Evolutionary conservation across 2,113 vertebrate species (phyloP).

Genomic region (Cynopterus brachyotis): DNA sequence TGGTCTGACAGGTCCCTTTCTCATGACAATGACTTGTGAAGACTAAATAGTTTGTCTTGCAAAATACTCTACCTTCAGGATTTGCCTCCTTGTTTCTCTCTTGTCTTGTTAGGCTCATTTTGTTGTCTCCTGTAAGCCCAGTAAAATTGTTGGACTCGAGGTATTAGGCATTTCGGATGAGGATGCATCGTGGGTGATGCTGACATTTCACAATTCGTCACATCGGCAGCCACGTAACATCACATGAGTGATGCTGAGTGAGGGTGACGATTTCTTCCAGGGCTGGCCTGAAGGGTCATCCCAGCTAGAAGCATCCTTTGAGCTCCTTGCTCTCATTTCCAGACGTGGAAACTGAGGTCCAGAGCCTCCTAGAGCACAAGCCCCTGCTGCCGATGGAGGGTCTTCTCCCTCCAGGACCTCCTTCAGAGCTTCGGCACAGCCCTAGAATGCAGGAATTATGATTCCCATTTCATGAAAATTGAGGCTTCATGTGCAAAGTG

Average conservation of each 20-base stretch:
- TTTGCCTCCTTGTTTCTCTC: background rate
- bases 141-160: background rate
- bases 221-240: accelerated
- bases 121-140: background rate
- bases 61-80: background rate
- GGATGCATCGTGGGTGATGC: accelerated
- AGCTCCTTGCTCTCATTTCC: background rate
- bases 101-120: background rate
- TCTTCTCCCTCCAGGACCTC: background rate
- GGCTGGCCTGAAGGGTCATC: background rate
- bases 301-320: background rate
- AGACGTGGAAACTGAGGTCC: background rate
- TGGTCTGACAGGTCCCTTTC: background rate
- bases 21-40: background rate
- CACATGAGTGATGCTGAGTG: background rate
- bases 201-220: accelerated
- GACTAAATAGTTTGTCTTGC: background rate
- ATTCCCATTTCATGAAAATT: background rate
- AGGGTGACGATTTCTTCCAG: accelerated
- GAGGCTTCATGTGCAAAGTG: background rate
- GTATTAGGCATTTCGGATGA: background rate
- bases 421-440: background rate
- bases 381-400: background rate
- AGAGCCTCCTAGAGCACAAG: background rate
- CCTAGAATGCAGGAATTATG: accelerated